Percentiles rank a stretch among this genome's conserved stretches.
phyloP scores from a whole-genome alignment of 2,888 invertebrate species.

The Synanthedon andrenaeformis region DNA sequence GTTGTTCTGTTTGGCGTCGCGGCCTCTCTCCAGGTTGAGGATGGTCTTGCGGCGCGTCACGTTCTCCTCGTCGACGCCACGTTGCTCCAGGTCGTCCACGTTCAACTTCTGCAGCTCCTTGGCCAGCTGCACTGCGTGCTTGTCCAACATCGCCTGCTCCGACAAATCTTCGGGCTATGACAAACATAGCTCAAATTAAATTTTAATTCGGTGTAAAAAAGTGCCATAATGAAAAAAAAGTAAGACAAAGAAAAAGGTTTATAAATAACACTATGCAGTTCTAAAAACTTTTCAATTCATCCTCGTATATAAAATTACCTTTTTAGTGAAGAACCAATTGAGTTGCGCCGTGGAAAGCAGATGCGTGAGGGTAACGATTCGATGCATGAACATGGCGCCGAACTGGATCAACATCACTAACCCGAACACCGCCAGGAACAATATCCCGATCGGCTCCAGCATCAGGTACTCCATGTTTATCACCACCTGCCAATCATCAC shows the following conservation, averaged over 20 bases:
- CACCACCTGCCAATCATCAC: constrained; percentile 73
- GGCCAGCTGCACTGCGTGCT: constrained; percentile 91
- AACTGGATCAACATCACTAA: constrained; percentile 95
- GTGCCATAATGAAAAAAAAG: background rate
- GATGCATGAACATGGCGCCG: constrained; percentile 96
- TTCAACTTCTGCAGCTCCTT: constrained; percentile 87
- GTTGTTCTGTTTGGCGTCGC: constrained; percentile 83
- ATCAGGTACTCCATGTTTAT: constrained; percentile 88
- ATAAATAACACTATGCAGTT: too few species aligned
- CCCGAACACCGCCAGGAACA: constrained; percentile 97
- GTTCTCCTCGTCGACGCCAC: constrained; percentile 76
- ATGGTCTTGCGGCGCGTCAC: constrained; percentile 86
- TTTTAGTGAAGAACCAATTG: constrained; percentile 82
- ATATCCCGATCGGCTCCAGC: constrained; percentile 94
- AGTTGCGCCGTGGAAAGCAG: constrained; percentile 93
- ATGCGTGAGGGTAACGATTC: constrained; percentile 95
- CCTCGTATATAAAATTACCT: constrained; percentile 53
- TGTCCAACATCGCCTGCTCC: constrained; percentile 85
- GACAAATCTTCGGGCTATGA: constrained; percentile 81
- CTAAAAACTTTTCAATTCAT: too few species aligned
- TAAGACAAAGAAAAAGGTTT: too few species aligned
- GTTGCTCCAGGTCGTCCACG: constrained; percentile 84
- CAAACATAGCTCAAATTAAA: background rate
- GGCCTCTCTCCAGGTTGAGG: constrained; percentile 87
- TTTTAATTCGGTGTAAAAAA: background rate